A percentile compares a stretch with the other conserved stretches of the same genome.
phyloP scores from a whole-genome alignment of 1,140 invertebrate genomes.

The Helicoverpa zea region DNA sequence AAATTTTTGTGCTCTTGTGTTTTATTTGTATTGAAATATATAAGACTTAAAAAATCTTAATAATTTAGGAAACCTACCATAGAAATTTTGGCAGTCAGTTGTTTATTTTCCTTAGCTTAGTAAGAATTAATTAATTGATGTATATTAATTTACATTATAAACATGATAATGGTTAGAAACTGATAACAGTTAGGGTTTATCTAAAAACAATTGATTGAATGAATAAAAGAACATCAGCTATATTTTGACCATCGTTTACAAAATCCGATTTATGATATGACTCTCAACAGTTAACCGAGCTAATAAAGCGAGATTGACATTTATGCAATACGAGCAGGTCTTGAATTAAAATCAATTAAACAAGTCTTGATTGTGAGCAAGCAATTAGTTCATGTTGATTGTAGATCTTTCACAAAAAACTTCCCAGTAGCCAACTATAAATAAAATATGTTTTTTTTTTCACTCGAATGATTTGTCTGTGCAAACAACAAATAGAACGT shows the following conservation, averaged over 20 bases:
- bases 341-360: slow-evolving; percentile 25
- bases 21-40: slow-evolving; percentile 7
- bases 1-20: slow-evolving; percentile 25
- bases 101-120: no score
- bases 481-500: slow-evolving; percentile 2
- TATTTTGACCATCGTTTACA: neutral
- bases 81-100: no score
- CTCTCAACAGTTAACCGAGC: neutral
- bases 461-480: neutral
- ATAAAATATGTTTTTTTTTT: neutral
- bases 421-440: neutral
- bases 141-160: no score
- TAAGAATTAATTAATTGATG: no score
- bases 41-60: neutral
- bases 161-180: no score
- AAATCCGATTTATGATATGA: slow-evolving; percentile 5
- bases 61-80: neutral
- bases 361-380: slow-evolving; percentile 6
- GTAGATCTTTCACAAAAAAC: slow-evolving; percentile 14
- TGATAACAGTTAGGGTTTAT: no score
- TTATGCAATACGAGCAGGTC: slow-evolving; percentile 15
- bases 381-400: slow-evolving; percentile 26
- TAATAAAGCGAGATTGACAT: slow-evolving; percentile 30
- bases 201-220: no score
- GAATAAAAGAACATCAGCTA: neutral